Conservation (phyloP, 2,888 invertebrate species). For the Abrostola triplasia region DNA sequence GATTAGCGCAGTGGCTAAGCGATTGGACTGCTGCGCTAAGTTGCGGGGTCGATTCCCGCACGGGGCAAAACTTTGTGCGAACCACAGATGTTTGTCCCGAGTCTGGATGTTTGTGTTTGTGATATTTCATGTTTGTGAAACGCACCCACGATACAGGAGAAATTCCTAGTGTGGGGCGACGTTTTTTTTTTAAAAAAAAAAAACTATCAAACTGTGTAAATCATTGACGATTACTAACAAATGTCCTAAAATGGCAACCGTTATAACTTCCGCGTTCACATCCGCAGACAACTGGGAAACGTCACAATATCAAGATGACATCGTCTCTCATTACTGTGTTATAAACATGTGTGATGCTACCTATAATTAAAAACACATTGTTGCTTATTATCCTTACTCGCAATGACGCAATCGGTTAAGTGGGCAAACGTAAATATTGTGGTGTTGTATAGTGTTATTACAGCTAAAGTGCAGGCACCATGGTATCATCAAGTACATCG, state of each 20-base stretch:
- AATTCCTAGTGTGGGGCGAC: too few species aligned
- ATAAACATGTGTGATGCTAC: slow-evolving; percentile 34
- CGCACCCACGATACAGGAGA: too few species aligned
- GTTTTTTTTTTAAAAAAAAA: too few species aligned
- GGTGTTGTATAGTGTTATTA: slow-evolving; percentile 10
- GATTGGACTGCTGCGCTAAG: too few species aligned
- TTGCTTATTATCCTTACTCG: slow-evolving; percentile 25
- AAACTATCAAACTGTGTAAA: background rate
- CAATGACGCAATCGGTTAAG: slow-evolving; percentile 15
- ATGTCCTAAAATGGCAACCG: background rate
- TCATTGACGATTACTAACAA: background rate
- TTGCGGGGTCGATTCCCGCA: too few species aligned
- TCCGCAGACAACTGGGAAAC: slow-evolving; percentile 12
- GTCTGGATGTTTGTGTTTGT: too few species aligned
- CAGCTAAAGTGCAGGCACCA: slow-evolving; percentile 17
- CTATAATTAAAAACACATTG: slow-evolving; percentile 49
- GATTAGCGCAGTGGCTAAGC: too few species aligned
- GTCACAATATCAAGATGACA: slow-evolving; percentile 21
- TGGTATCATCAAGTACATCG: slow-evolving; percentile 21
- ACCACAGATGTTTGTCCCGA: too few species aligned
- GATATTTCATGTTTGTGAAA: too few species aligned
- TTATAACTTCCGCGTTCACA: slow-evolving; percentile 2
- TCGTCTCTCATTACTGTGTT: slow-evolving; percentile 12
- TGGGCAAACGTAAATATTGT: slow-evolving; percentile 30
- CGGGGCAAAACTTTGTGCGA: too few species aligned